Percentiles rank a stretch among this genome's conserved stretches.
These are phyloP conservation scores for Zaprionus davidi DNA, from an alignment of 1,140 invertebrate species.

Conservation along the genomic window DNA sequence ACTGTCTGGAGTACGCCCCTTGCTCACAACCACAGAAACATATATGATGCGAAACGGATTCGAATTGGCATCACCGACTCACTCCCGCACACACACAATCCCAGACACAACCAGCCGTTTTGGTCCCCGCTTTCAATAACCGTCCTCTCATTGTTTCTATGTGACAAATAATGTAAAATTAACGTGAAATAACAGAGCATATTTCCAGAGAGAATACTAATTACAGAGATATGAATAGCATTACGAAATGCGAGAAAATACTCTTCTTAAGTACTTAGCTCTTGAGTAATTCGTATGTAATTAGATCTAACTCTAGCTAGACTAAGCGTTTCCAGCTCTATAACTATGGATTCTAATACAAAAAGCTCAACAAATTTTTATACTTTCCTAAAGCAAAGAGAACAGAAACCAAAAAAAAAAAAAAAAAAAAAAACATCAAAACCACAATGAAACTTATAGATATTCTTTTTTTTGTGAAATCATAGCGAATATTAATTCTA, in stretches of 20 bases:
- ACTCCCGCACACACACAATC: slow-evolving; percentile 7
- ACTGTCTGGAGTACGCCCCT: slow-evolving; percentile 52
- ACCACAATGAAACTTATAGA: slow-evolving; percentile 4
- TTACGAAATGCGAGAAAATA: slow-evolving; percentile 10
- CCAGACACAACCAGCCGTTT: slow-evolving; percentile 21
- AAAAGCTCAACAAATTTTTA: slow-evolving; percentile 70
- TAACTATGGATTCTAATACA: slow-evolving; percentile 21
- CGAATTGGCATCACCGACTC: slow-evolving; percentile 30
- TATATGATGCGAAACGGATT: slow-evolving; percentile 32
- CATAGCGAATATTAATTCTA: slow-evolving; percentile 20
- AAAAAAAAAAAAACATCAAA: background rate
- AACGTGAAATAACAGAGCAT: background rate
- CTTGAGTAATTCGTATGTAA: slow-evolving; percentile 7
- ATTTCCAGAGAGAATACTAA: slow-evolving; percentile 16
- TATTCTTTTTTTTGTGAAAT: slow-evolving; percentile 18
- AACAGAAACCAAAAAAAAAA: background rate
- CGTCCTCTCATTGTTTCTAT: slow-evolving; percentile 82
- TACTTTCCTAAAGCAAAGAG: slow-evolving; percentile 69
- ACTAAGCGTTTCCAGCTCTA: slow-evolving; percentile 40
- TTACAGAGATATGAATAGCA: background rate
- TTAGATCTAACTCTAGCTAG: slow-evolving; percentile 9
- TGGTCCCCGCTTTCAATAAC: slow-evolving; percentile 71
- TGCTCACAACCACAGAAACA: slow-evolving; percentile 50
- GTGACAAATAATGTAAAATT: slow-evolving; percentile 77
- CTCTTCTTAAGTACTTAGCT: slow-evolving; percentile 16